Conservation (phyloP, 2,888 invertebrate genomes). For the Hesperia comma region DNA sequence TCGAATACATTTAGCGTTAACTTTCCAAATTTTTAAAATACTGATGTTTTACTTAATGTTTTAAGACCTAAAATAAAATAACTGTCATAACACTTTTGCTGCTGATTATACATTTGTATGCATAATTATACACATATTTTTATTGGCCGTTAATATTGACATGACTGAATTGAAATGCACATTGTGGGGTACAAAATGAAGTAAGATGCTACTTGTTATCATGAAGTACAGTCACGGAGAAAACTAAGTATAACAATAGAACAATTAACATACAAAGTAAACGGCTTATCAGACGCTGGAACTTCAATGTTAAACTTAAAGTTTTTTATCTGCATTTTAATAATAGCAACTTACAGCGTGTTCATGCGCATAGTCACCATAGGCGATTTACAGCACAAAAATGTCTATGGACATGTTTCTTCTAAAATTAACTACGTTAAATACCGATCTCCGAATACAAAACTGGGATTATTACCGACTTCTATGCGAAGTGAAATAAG, state of each 20-base stretch:
- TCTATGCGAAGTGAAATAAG: not conserved
- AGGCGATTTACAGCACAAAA: not conserved
- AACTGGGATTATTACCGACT: constrained; percentile 15
- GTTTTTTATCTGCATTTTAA: no score
- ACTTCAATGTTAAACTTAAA: no score
- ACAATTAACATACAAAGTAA: no score
- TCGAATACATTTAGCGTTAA: constrained; percentile 15
- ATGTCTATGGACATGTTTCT: not conserved
- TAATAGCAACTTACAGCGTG: no score
- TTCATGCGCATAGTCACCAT: no score
- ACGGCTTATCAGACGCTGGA: no score
- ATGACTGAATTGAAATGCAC: no score
- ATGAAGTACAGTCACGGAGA: no score
- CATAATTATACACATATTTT: not conserved
- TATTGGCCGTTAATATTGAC: no score
- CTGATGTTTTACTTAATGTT: constrained; percentile 22
- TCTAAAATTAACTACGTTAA: not conserved
- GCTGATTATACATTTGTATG: constrained; percentile 2
- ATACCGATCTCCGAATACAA: constrained; percentile 3
- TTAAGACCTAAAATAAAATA: constrained; percentile 1
- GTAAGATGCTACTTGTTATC: no score
- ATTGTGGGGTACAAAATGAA: no score
- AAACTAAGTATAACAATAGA: no score
- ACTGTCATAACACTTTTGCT: constrained; percentile 12
- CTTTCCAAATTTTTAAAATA: constrained; percentile 20